Conservation (phyloP, 2,113 vertebrate genomes). For the Aleadryas rufinucha region DNA sequence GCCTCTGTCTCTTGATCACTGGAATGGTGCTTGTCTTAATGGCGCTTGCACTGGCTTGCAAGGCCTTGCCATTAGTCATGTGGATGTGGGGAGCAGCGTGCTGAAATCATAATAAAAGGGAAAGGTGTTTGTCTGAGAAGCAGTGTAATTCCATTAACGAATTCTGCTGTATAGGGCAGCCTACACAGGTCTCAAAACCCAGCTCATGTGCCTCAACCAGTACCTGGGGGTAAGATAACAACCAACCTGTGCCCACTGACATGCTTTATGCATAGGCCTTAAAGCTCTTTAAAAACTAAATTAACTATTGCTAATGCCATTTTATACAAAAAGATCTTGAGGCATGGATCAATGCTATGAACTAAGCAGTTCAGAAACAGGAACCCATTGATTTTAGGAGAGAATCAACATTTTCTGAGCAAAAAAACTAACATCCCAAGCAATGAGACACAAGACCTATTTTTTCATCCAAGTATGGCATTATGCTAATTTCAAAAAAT, state of each 20-base stretch:
- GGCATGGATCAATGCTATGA: background rate
- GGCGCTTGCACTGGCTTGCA: conserved; percentile 65
- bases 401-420: background rate
- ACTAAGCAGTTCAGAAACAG: background rate
- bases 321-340: background rate
- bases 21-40: conserved; percentile 73
- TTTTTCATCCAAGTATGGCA: background rate
- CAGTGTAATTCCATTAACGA: background rate
- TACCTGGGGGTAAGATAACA: background rate
- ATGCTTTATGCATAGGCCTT: background rate
- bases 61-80: conserved; percentile 81
- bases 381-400: background rate
- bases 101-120: conserved; percentile 51
- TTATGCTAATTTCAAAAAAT: background rate
- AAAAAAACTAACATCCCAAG: background rate
- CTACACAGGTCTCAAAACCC: background rate
- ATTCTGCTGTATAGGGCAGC: background rate
- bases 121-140: background rate
- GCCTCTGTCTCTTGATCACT: conserved; percentile 85
- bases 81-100: conserved; percentile 53
- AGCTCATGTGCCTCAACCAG: background rate
- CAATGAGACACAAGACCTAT: background rate
- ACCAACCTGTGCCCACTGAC: rapidly evolving
- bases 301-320: background rate
- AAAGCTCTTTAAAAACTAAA: background rate